Conservation (phyloP, 1,140 invertebrate species). For the Papilio dardanus region DNA sequence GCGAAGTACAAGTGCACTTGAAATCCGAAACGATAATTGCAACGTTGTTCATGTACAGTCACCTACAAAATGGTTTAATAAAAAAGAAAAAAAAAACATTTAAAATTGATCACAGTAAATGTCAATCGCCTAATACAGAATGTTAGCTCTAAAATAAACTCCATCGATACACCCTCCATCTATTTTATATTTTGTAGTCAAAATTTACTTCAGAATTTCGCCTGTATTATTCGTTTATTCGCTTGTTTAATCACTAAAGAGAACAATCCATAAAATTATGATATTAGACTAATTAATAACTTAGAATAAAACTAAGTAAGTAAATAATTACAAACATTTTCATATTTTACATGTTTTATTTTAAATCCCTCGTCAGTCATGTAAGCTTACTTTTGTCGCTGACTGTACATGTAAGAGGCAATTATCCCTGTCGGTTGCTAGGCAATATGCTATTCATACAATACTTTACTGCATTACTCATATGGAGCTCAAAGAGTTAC, state of each 20-base stretch:
- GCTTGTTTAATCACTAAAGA: neutral
- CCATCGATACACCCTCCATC: too few species aligned
- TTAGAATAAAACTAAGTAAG: neutral
- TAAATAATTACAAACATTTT: neutral
- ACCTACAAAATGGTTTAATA: neutral
- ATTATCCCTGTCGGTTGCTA: conserved; percentile 23
- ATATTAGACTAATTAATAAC: neutral
- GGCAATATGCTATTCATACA: conserved; percentile 18
- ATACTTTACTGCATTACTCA: conserved; percentile 9
- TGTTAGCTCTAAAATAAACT: too few species aligned
- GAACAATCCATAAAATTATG: neutral
- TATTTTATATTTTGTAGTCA: too few species aligned
- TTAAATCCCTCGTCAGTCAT: neutral
- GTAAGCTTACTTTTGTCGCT: neutral
- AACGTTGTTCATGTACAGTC: conserved; percentile 20
- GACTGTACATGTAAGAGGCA: conserved; percentile 1
- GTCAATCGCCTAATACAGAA: too few species aligned
- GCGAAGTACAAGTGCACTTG: conserved; percentile 22
- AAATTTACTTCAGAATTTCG: too few species aligned
- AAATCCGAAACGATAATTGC: conserved; percentile 26
- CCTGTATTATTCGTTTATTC: too few species aligned
- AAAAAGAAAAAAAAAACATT: neutral
- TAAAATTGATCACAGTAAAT: too few species aligned
- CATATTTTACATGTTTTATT: neutral
- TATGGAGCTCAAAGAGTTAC: neutral